phyloP scores from a whole-genome alignment of 1,140 invertebrate genomes.

The Drosophila ohnishii region DNA sequence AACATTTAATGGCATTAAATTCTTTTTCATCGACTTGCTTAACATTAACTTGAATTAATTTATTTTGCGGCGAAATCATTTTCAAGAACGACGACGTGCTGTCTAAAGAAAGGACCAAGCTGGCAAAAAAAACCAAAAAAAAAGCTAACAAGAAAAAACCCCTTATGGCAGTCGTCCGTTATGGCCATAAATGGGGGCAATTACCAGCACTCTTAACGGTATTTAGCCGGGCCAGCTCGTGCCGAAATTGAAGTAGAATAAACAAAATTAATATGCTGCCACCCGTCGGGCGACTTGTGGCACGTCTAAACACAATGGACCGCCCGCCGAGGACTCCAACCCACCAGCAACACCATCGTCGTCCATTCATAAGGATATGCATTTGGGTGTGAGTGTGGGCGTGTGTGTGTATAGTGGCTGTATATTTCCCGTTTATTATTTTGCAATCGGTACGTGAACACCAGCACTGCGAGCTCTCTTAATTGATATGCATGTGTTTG shows the following conservation, averaged over 20 bases:
- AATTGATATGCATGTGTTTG: constrained; percentile 48
- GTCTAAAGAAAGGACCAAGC: background rate
- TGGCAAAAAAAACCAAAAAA: background rate
- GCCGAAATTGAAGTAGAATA: constrained; percentile 30
- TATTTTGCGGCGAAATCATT: constrained; percentile 7
- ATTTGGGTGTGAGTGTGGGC: background rate
- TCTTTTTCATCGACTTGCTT: background rate
- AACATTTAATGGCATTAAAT: background rate
- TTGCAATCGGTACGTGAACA: constrained; percentile 27
- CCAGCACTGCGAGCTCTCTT: constrained; percentile 14
- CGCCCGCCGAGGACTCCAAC: constrained; percentile 17
- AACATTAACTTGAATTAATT: constrained; percentile 9
- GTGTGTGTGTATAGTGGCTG: background rate
- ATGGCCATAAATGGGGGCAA: constrained; percentile 51
- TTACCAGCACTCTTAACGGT: constrained; percentile 57
- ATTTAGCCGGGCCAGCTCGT: constrained; percentile 25
- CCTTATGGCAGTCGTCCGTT: constrained; percentile 20
- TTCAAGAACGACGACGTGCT: constrained; percentile 2
- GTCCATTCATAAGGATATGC: background rate
- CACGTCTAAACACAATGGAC: constrained; percentile 34
- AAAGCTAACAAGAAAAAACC: constrained; percentile 2
- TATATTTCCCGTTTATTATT: constrained; percentile 27
- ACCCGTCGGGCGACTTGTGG: constrained; percentile 27
- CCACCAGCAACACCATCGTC: background rate
- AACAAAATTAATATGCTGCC: constrained; percentile 55